Percentiles rank a stretch among this genome's conserved stretches.
These are phyloP conservation scores for Sinocyclocheilus rhinocerous DNA, from an alignment of 2,113 vertebrate species.

Conservation along the genomic window DNA sequence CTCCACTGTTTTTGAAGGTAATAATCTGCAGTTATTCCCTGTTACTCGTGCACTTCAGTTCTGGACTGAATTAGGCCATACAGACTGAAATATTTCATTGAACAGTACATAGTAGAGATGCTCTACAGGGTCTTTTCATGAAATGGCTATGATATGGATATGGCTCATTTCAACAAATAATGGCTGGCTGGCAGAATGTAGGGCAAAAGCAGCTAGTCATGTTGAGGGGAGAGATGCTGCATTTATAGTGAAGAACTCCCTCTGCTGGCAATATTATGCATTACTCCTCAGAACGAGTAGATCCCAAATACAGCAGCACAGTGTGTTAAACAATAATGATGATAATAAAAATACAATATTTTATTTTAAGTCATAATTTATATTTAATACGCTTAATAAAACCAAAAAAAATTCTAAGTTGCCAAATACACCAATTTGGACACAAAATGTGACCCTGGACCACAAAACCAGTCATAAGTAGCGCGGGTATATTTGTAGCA, in stretches of 20 bases:
- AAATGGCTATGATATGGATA: background rate
- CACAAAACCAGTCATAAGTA: no score
- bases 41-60: background rate
- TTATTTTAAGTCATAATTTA: background rate
- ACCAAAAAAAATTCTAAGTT: no score
- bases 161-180: constrained; percentile 12
- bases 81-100: background rate
- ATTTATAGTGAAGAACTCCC: constrained; percentile 41
- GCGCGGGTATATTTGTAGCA: no score
- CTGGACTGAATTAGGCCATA: background rate
- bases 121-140: background rate
- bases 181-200: constrained; percentile 42
- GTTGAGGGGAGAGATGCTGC: background rate
- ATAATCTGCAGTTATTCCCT: background rate
- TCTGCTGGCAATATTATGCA: constrained; percentile 47
- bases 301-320: background rate
- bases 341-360: background rate
- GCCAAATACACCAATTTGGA: background rate
- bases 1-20: background rate
- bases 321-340: background rate
- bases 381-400: background rate
- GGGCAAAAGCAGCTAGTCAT: constrained; percentile 13
- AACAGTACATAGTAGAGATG: background rate
- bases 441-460: no score
- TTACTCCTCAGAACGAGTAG: background rate